Conservation (phyloP, 2,113 vertebrate species). For the Eulemur macaco region DNA sequence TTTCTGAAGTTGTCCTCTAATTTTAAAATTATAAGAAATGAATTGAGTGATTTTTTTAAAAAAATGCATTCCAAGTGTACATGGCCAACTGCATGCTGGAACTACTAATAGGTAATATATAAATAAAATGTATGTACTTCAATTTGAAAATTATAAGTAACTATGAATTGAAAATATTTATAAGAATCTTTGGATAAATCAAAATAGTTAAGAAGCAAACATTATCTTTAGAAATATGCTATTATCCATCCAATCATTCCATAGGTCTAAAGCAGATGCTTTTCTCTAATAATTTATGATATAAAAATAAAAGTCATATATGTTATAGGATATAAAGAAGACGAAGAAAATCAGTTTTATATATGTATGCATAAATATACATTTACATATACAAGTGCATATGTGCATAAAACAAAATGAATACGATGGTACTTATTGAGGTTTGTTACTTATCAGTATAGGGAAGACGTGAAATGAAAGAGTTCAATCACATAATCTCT, state of each 20-base stretch:
- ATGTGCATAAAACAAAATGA: background rate
- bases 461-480: background rate
- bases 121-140: background rate
- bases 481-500: background rate
- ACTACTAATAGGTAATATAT: background rate
- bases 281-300: background rate
- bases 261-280: background rate
- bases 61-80: background rate
- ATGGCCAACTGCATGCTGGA: background rate
- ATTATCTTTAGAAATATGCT: background rate
- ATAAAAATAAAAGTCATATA: background rate
- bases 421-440: background rate
- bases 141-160: background rate
- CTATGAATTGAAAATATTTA: background rate
- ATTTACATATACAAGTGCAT: background rate
- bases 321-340: background rate
- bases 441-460: background rate
- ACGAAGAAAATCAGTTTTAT: background rate
- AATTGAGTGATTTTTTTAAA: background rate
- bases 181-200: background rate
- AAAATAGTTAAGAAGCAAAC: background rate
- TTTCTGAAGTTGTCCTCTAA: background rate
- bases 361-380: background rate
- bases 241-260: background rate
- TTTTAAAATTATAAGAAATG: background rate